Evolutionary conservation across 2,888 invertebrate species (phyloP).

Genomic region (Ophion ventricosus): DNA sequence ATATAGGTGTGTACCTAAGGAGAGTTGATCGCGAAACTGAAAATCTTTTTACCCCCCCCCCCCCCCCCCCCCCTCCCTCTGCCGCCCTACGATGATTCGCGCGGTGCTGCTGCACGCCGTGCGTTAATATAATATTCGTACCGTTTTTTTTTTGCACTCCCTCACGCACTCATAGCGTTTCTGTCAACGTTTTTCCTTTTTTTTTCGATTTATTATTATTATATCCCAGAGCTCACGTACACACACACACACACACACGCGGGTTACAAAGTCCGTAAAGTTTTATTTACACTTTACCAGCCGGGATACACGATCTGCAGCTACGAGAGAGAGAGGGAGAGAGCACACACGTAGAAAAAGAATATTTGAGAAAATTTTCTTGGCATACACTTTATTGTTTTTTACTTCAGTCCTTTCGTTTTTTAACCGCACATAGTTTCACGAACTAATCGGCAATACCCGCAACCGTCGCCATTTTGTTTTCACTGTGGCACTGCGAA

Average conservation of each 20-base stretch:
- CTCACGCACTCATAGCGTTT: constrained; percentile 35
- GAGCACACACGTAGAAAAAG: constrained; percentile 2
- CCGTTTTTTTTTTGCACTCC: constrained; percentile 26
- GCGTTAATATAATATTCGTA: constrained; percentile 21
- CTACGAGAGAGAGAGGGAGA: constrained; percentile 24
- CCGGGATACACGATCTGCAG: constrained; percentile 16
- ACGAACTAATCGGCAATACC: constrained; percentile 53
- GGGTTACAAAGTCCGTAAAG: background rate
- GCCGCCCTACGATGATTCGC: background rate
- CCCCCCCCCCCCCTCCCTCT: background rate
- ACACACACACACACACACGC: constrained; percentile 13
- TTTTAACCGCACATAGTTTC: constrained; percentile 44
- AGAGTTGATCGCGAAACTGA: constrained; percentile 48
- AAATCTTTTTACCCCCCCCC: constrained; percentile 25
- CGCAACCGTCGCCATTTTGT: constrained; percentile 63
- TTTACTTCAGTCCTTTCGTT: constrained; percentile 4
- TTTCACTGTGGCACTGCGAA: constrained; percentile 57
- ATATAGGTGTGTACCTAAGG: constrained; percentile 50
- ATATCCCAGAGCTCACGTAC: background rate
- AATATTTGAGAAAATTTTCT: constrained; percentile 3
- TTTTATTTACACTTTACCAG: constrained; percentile 33
- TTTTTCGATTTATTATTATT: constrained; percentile 5
- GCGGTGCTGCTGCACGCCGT: background rate
- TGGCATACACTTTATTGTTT: constrained; percentile 2
- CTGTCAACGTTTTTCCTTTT: constrained; percentile 6